Conservation (phyloP, 2,888 invertebrate species). For the Hipparchia semele region DNA sequence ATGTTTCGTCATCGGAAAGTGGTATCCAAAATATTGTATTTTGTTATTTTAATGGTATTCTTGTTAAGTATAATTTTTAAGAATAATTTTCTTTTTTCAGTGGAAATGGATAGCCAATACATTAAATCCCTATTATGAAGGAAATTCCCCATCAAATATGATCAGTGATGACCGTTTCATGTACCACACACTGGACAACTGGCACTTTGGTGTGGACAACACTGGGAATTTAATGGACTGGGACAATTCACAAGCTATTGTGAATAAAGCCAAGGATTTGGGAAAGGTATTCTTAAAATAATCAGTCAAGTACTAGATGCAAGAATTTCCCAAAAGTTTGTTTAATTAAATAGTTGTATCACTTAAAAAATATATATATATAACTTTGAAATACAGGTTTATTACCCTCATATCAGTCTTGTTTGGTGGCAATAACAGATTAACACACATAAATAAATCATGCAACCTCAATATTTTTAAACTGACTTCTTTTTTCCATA, state of each 20-base stretch:
- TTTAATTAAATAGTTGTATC: too few relatives aligned
- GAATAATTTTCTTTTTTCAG: constrained; percentile 56
- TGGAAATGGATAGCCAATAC: constrained; percentile 95
- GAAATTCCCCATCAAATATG: constrained; percentile 87
- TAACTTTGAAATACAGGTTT: too few relatives aligned
- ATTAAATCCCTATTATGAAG: constrained; percentile 96
- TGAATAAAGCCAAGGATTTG: constrained; percentile 71
- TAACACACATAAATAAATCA: too few relatives aligned
- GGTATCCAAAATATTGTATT: not conserved
- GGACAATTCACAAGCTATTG: constrained; percentile 86
- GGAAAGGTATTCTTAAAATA: constrained; percentile 66
- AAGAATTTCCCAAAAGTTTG: too few relatives aligned
- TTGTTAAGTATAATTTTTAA: constrained; percentile 1
- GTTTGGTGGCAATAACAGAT: too few relatives aligned
- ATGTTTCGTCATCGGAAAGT: too few relatives aligned
- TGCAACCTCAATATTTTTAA: too few relatives aligned
- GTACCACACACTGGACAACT: constrained; percentile 88
- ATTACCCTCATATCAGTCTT: too few relatives aligned
- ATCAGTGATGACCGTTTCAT: constrained; percentile 95
- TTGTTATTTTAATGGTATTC: not conserved
- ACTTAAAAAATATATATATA: too few relatives aligned
- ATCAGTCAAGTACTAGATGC: too few relatives aligned
- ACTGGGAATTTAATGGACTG: constrained; percentile 92
- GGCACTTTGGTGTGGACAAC: constrained; percentile 93
- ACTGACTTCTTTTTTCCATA: too few relatives aligned